Percentiles rank a stretch among this genome's conserved stretches.
Evolutionary conservation across 2,888 invertebrate species (phyloP).

Genomic region (Dysmachus trigonus): DNA sequence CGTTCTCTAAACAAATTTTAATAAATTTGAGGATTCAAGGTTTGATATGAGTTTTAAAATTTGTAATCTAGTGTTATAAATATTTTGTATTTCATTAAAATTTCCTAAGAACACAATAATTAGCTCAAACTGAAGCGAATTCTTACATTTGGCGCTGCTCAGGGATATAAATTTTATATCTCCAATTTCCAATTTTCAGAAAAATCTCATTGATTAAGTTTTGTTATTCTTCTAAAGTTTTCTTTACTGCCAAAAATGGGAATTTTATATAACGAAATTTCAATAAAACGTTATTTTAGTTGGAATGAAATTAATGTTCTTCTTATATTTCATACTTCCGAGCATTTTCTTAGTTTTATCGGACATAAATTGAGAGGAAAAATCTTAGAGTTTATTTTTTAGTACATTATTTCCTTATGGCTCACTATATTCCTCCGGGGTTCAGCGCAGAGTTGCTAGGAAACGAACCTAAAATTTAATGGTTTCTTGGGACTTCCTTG

Average conservation of each 20-base stretch:
- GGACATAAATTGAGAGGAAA: background rate
- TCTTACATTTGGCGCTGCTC: no score
- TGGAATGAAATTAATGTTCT: background rate
- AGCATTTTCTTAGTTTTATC: background rate
- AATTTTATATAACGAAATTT: background rate
- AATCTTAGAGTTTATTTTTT: background rate
- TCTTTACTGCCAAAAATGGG: background rate
- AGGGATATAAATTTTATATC: no score
- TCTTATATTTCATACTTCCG: background rate
- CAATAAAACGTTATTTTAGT: background rate
- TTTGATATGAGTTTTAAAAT: no score
- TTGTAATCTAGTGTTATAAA: no score
- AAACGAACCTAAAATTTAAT: background rate
- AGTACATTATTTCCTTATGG: background rate
- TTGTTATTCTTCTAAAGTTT: background rate
- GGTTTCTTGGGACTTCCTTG: background rate
- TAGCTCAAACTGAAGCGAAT: no score
- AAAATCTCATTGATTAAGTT: background rate
- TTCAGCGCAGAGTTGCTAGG: background rate
- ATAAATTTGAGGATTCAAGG: no score
- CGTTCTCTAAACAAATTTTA: no score
- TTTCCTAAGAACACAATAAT: no score
- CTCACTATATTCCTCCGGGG: background rate
- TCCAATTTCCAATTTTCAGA: no score
- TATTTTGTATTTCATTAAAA: no score